Evolutionary conservation across 2,797 vertebrate species (phyloP).

Genomic region (Holocentrus rufus): DNA sequence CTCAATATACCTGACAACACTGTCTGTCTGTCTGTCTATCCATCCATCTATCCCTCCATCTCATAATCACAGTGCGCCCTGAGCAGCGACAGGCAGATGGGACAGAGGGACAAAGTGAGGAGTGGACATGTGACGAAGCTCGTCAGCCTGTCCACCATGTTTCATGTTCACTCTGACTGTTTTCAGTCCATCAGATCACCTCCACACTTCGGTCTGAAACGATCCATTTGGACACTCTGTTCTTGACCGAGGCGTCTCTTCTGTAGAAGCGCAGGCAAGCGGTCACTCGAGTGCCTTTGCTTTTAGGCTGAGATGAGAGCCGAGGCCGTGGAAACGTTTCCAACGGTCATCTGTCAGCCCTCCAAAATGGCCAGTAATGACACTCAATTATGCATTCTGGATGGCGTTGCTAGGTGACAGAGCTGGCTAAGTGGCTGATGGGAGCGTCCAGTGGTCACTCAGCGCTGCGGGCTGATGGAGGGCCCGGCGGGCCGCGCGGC

Average conservation of each 20-base stretch:
- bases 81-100: too few species aligned
- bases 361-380: constrained; percentile 43
- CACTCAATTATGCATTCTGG: constrained; percentile 50
- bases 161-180: too few species aligned
- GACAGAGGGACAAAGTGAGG: too few species aligned
- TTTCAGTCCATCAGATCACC: constrained; percentile 5
- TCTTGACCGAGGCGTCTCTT: constrained; percentile 4
- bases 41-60: neutral
- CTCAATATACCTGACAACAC: neutral
- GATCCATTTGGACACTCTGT: neutral
- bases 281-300: constrained; percentile 17
- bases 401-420: constrained; percentile 61
- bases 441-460: constrained; percentile 42
- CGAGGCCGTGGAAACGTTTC: constrained; percentile 37
- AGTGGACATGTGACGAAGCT: too few species aligned
- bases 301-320: constrained; percentile 32
- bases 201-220: constrained; percentile 9
- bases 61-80: neutral
- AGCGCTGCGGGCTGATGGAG: constrained; percentile 24
- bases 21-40: neutral
- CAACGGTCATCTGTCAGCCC: constrained; percentile 51
- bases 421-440: constrained; percentile 51
- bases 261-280: neutral
- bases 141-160: too few species aligned
- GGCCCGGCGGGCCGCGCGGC: neutral